These are phyloP conservation scores for Mycetomoellerius zeteki DNA, from an alignment of 1,140 invertebrate genomes.

Conservation along the genomic window DNA sequence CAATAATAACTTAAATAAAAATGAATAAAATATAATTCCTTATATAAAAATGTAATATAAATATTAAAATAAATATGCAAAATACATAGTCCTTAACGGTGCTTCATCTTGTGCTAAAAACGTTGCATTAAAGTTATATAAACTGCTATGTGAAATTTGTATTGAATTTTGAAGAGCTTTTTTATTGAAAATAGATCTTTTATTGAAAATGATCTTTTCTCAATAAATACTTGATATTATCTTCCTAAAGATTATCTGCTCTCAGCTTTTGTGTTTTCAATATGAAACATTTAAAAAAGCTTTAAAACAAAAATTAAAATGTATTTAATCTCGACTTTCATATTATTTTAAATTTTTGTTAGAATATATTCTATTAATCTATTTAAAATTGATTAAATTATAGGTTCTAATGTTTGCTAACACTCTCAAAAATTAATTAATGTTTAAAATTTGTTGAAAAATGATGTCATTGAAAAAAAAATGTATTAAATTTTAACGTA, in stretches of 20 bases:
- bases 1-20: slow-evolving; percentile 7
- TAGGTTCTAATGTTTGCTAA: not conserved
- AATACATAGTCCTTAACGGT: not conserved
- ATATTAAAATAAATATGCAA: slow-evolving; percentile 1
- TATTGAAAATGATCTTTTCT: not conserved
- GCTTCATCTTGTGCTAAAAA: not conserved
- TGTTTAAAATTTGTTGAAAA: not conserved
- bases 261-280: not conserved
- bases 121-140: not conserved
- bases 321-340: not conserved
- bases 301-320: not conserved
- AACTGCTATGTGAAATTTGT: not conserved
- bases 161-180: not conserved
- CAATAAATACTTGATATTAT: slow-evolving; percentile 20
- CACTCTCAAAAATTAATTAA: not conserved
- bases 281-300: not conserved
- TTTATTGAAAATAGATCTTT: slow-evolving; percentile 22
- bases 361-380: not conserved
- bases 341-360: not conserved
- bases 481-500: no score
- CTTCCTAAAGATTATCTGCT: not conserved
- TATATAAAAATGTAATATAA: not conserved
- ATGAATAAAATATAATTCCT: not conserved
- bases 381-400: not conserved
- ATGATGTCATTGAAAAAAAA: no score